These are phyloP conservation scores for Orchesella cincta DNA, from an alignment of 1,140 invertebrate species.

Conservation along the genomic window DNA sequence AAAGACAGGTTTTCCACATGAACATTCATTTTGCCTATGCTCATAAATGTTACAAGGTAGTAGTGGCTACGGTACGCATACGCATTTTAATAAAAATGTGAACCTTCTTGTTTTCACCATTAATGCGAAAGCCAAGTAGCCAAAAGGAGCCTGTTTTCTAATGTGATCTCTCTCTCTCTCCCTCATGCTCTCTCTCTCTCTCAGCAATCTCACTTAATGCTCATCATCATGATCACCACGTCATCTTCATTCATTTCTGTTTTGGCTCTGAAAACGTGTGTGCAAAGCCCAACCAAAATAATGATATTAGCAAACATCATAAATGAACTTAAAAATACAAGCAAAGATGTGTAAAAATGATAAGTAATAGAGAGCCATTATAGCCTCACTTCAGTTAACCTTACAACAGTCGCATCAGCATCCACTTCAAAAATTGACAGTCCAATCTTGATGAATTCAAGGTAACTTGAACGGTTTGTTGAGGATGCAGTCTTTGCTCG, in stretches of 20 bases:
- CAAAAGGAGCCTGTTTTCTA: constrained; percentile 24
- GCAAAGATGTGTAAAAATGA: not conserved
- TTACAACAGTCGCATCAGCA: too few relatives aligned
- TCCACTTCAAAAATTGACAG: too few relatives aligned
- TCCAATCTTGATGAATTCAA: too few relatives aligned
- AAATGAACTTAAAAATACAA: not conserved
- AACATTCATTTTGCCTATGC: not conserved
- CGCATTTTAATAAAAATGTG: not conserved
- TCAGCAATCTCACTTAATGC: not conserved
- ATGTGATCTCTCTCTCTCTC: constrained; percentile 8
- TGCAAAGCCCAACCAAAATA: not conserved
- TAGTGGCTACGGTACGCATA: not conserved
- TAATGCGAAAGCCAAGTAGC: not conserved
- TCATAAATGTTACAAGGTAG: not conserved
- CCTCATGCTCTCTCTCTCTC: too few relatives aligned
- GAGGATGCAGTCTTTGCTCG: too few relatives aligned
- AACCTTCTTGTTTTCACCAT: constrained; percentile 16
- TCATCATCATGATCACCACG: not conserved
- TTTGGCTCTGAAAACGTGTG: not conserved
- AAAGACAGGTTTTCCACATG: not conserved
- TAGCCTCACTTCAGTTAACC: too few relatives aligned
- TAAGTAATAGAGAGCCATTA: too few relatives aligned
- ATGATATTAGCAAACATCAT: not conserved
- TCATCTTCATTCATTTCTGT: constrained; percentile 1
- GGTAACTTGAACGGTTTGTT: too few relatives aligned